Conservation (phyloP, 2,797 vertebrate genomes). For the Hyperoplus lanceolatus region DNA sequence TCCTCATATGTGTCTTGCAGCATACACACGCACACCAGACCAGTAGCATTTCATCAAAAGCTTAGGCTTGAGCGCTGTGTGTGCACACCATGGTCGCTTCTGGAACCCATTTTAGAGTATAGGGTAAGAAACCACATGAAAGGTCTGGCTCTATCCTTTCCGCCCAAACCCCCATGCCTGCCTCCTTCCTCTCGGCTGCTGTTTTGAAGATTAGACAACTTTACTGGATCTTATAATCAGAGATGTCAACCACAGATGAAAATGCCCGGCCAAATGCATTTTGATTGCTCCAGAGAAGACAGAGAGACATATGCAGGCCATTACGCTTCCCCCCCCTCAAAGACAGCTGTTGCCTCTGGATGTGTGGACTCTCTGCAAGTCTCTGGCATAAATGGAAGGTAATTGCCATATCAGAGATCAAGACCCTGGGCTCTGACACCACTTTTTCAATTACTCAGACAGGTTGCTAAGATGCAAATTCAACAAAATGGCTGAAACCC, state of each 20-base stretch:
- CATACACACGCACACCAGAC: constrained; percentile 42
- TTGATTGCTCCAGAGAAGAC: constrained; percentile 72
- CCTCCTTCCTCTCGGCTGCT: constrained; percentile 56
- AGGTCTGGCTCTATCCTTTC: constrained; percentile 64
- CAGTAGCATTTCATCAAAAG: constrained; percentile 80
- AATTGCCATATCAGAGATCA: constrained; percentile 84
- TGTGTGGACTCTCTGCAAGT: constrained; percentile 75
- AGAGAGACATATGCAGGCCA: constrained; percentile 79
- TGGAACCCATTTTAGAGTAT: constrained; percentile 79
- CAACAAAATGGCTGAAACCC: constrained; percentile 79
- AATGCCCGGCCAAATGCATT: constrained; percentile 69
- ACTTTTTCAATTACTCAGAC: constrained; percentile 84
- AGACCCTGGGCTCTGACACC: constrained; percentile 80
- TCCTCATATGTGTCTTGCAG: constrained; percentile 31
- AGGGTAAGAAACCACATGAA: constrained; percentile 77
- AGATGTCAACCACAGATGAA: constrained; percentile 75
- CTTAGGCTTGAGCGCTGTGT: constrained; percentile 65
- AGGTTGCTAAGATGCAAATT: constrained; percentile 84
- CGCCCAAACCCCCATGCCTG: constrained; percentile 42
- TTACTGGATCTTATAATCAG: constrained; percentile 81
- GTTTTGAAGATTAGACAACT: constrained; percentile 80
- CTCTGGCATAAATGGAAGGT: constrained; percentile 78
- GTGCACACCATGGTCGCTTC: constrained; percentile 62
- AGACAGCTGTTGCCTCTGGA: constrained; percentile 78
- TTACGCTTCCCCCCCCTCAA: constrained; percentile 71